Evolutionary conservation across 2,888 invertebrate species (phyloP).

Genomic region (Altica lythri): DNA sequence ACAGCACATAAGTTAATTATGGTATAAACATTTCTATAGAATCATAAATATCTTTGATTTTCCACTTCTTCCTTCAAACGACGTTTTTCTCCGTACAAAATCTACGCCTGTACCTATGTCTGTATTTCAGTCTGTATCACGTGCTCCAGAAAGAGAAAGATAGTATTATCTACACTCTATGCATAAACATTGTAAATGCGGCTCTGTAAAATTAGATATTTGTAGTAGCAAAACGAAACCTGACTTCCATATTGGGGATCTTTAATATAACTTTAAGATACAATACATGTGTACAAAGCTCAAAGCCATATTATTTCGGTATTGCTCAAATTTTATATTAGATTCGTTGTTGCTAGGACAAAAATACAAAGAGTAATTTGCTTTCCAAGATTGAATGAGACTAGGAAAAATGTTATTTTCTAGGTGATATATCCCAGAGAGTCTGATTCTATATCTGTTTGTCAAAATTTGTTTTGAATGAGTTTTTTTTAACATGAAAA

Average conservation of each 20-base stretch:
- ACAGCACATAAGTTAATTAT: too few species aligned
- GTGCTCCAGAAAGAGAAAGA: not conserved
- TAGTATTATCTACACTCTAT: not conserved
- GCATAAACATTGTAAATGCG: not conserved
- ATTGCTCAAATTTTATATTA: not conserved
- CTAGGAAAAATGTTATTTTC: too few species aligned
- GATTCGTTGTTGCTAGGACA: too few species aligned
- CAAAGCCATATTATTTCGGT: not conserved
- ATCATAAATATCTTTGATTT: not conserved
- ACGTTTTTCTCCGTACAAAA: too few species aligned
- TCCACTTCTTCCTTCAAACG: not conserved
- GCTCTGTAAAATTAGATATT: not conserved
- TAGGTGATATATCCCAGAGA: too few species aligned
- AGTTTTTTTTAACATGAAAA: too few species aligned
- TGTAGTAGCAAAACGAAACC: not conserved
- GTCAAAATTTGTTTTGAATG: too few species aligned
- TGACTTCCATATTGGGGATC: not conserved
- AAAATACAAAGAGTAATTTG: too few species aligned
- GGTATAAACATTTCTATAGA: not conserved
- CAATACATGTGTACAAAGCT: not conserved
- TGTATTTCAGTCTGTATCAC: not conserved
- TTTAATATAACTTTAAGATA: conserved; percentile 2
- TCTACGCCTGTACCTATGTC: too few species aligned
- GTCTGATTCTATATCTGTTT: too few species aligned
- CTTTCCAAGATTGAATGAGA: too few species aligned